A percentile compares a stretch with the other conserved stretches of the same genome.
phyloP scores from a whole-genome alignment of 2,797 vertebrate species.

The Tenualosa thibaudeaui region DNA sequence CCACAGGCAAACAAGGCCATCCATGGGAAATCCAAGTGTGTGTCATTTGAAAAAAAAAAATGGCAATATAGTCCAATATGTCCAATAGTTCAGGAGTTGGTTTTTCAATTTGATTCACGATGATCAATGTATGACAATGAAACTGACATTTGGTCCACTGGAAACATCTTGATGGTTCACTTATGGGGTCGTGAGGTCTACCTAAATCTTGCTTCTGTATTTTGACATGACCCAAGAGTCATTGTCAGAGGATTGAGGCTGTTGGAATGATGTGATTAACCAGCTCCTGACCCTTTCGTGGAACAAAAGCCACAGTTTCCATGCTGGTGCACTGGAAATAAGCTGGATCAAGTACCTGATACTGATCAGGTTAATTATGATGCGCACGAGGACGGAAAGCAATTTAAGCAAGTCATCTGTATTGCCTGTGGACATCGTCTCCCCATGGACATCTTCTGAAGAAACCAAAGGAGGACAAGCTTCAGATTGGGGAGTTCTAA shows the following conservation, averaged over 20 bases:
- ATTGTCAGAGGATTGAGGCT: background rate
- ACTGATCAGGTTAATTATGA: slow-evolving; percentile 44
- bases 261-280: slow-evolving; percentile 18
- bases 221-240: background rate
- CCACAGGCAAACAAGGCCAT: background rate
- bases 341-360: slow-evolving; percentile 49
- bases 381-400: slow-evolving; percentile 44
- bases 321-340: slow-evolving; percentile 37
- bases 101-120: background rate
- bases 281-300: slow-evolving; percentile 30
- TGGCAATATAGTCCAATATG: background rate
- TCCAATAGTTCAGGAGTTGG: background rate
- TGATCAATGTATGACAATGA: background rate
- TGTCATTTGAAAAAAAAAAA: background rate
- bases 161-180: background rate
- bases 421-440: background rate
- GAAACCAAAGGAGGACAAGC: background rate
- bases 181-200: too few relatives aligned
- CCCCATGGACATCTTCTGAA: background rate
- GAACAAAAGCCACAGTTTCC: slow-evolving; percentile 22
- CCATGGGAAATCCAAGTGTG: background rate
- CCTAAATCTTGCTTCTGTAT: background rate
- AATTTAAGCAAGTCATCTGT: slow-evolving; percentile 42
- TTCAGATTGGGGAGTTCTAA: too few relatives aligned
- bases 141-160: too few relatives aligned